Evolutionary conservation across 2,113 vertebrate genomes (phyloP).

Genomic region (Macquaria australasica): DNA sequence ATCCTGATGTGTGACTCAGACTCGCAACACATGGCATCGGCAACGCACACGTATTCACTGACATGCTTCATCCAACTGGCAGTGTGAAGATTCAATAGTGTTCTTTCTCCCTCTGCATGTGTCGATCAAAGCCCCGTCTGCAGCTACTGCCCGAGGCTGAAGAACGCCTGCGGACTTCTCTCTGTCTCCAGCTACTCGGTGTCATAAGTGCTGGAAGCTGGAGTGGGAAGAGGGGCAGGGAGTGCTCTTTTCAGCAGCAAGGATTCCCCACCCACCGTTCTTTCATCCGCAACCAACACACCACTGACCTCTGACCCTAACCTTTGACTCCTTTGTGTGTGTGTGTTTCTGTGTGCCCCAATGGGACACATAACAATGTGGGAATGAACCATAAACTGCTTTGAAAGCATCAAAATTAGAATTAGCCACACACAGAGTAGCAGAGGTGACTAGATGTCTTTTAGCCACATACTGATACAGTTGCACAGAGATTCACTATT

Average conservation of each 20-base stretch:
- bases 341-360: constrained; percentile 7
- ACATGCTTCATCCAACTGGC: constrained; percentile 28
- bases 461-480: constrained; percentile 2
- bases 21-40: constrained; percentile 58
- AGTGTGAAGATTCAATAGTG: background rate
- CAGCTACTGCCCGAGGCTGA: constrained; percentile 35
- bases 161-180: constrained; percentile 12
- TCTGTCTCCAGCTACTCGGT: constrained; percentile 8
- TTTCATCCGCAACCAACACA: constrained; percentile 42
- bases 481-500: background rate
- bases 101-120: constrained; percentile 13
- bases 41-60: constrained; percentile 38
- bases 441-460: background rate
- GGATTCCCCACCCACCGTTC: constrained; percentile 59
- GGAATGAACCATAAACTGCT: constrained; percentile 40
- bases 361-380: constrained; percentile 17
- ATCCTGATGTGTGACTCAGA: constrained; percentile 64
- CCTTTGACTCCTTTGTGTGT: constrained; percentile 63
- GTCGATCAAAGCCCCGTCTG: constrained; percentile 54
- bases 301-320: constrained; percentile 62
- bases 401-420: constrained; percentile 5
- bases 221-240: constrained; percentile 39
- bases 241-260: constrained; percentile 46
- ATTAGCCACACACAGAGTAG: constrained; percentile 32
- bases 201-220: constrained; percentile 59